Evolutionary conservation across 2,113 vertebrate species (phyloP), one percentile per base, ranked within the genome.

Genomic region (Otocyon megalotis): DNA sequence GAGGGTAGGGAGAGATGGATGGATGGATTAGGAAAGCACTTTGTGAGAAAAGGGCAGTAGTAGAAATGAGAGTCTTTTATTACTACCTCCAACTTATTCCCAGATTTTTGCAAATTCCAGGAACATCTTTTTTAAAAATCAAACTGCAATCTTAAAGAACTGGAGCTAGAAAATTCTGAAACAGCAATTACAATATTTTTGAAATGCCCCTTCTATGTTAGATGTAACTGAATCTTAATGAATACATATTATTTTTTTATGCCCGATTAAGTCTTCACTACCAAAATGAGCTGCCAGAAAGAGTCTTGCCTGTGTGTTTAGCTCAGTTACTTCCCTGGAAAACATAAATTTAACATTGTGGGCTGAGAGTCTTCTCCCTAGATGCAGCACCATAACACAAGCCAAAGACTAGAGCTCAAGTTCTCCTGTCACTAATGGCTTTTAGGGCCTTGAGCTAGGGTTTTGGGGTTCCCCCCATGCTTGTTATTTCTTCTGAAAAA

Each of bases 151-250:
- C 90, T 81, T 32, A 62, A 86, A 43, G 43, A 69, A 56, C 67
- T 20, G 77, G 48, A 86, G 62, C 2, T 37, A 48, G 11, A 91
- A 82, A 97, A 91, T 62, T 62, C 16, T 48, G 1, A 91, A 90
- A 72, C 4, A 92, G 67, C 2, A 81, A 54, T 89, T 71, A 71
- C 0, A 58, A 9, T 69, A 83, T 62, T 94, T 85, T 60, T 20
- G 15, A 93, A 95, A 67, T 43, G 28, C 28, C 48, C 22, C 19
- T 72, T 76, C 16, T 67, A 53, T 63, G 4, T 53, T 63, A 90
- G 67, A 71, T 26, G 15, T 48, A 88, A 84, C 28, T 84, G 71
- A 96, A 71, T 93, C 62, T 79, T 85, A 77, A 89, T 85, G 24
- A 53, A 82, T 71, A 11, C 2, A 22, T 53, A 60, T 67, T 80